Conservation (phyloP, 2,797 vertebrate genomes). For the Neoniphon sammara region DNA sequence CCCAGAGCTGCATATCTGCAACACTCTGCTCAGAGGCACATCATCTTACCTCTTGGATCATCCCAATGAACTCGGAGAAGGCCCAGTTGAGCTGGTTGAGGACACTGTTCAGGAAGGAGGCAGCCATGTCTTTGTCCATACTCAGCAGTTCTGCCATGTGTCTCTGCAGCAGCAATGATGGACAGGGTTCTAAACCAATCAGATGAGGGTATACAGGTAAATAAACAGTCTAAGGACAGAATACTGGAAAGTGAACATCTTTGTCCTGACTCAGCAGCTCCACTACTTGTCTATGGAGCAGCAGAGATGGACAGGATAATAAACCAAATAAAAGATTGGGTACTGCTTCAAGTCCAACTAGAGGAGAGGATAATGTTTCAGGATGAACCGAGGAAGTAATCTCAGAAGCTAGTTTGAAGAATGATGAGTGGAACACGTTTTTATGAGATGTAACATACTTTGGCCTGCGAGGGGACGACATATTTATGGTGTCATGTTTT, state of each 20-base stretch:
- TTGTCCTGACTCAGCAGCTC: neutral
- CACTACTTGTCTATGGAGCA: neutral
- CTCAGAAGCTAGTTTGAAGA: no score
- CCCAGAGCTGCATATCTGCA: neutral
- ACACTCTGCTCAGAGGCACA: neutral
- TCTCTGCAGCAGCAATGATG: slow-evolving; percentile 93
- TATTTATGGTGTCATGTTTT: neutral
- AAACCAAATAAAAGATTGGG: neutral
- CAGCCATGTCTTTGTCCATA: slow-evolving; percentile 91
- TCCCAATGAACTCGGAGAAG: slow-evolving; percentile 98
- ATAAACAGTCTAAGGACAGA: slow-evolving; percentile 17
- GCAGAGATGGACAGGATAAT: neutral
- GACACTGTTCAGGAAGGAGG: slow-evolving; percentile 98
- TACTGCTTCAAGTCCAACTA: neutral
- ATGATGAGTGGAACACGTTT: neutral
- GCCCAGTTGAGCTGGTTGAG: slow-evolving; percentile 99
- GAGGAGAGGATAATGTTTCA: neutral
- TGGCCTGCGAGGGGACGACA: neutral
- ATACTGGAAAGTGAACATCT: neutral
- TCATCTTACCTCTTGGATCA: slow-evolving; percentile 95
- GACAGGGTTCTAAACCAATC: slow-evolving; percentile 91
- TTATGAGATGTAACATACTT: neutral
- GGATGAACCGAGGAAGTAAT: no score
- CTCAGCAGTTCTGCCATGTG: slow-evolving; percentile 96
- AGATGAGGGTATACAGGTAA: slow-evolving; percentile 29